A percentile compares a stretch with the other conserved stretches of the same genome.
phyloP scores from a whole-genome alignment of 1,140 invertebrate species.

The Grapholita molesta region DNA sequence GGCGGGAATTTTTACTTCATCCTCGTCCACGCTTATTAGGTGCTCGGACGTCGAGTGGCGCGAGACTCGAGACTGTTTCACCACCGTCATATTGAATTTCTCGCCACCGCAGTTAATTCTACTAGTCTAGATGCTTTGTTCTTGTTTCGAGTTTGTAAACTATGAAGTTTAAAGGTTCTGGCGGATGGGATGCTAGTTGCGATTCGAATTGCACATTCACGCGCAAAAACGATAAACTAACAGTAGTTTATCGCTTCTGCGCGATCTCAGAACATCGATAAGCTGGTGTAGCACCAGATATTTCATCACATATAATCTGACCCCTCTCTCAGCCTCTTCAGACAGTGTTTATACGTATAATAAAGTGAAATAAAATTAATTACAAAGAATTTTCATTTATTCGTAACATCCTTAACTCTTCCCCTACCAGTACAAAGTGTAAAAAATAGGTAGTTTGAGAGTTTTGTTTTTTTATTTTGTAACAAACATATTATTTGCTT shows the following conservation, averaged over 20 bases:
- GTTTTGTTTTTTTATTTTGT: too few species aligned
- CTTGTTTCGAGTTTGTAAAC: slow-evolving; percentile 1
- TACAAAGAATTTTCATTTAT: too few species aligned
- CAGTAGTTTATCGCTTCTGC: not conserved
- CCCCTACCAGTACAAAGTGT: too few species aligned
- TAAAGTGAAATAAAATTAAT: too few species aligned
- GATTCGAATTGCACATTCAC: not conserved
- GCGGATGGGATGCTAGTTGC: not conserved
- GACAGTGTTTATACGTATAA: too few species aligned
- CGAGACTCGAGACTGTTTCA: slow-evolving; percentile 33
- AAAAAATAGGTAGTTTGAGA: too few species aligned
- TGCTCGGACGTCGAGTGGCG: slow-evolving; percentile 45
- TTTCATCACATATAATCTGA: too few species aligned
- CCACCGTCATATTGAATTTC: slow-evolving; percentile 47
- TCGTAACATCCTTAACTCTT: too few species aligned
- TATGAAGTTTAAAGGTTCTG: not conserved
- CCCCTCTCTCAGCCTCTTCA: too few species aligned
- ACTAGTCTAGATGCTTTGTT: slow-evolving; percentile 15
- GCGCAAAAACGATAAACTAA: too few species aligned
- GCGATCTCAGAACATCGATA: not conserved
- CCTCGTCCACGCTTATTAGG: slow-evolving; percentile 60
- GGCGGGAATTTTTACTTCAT: slow-evolving; percentile 69
- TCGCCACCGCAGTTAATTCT: slow-evolving; percentile 22
- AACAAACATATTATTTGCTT: too few species aligned
- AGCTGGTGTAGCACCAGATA: too few species aligned